phyloP scores from a whole-genome alignment of 2,797 vertebrate species.

The Sebastes steindachneri region DNA sequence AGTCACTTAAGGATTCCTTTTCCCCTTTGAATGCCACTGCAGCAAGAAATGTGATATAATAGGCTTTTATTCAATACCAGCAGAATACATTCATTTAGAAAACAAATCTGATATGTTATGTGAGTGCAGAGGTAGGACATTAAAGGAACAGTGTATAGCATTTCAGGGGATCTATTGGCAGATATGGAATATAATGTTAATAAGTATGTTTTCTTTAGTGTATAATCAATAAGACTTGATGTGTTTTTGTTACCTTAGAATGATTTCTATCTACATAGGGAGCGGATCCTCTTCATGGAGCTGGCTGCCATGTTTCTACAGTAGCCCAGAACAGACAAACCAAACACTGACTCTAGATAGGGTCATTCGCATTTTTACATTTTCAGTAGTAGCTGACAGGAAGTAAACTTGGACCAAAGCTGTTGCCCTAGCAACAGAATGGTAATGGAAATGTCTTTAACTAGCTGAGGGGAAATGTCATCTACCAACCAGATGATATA shows the following conservation, averaged over 20 bases:
- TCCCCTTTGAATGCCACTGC: background rate
- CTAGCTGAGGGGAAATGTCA: background rate
- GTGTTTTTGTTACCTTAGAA: background rate
- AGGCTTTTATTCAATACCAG: background rate
- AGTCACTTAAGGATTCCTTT: background rate
- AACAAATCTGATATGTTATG: background rate
- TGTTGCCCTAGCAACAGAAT: background rate
- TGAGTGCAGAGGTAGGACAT: background rate
- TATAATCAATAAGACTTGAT: background rate
- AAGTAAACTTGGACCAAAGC: no score
- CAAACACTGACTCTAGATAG: no score
- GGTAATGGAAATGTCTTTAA: no score
- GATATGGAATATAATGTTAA: background rate
- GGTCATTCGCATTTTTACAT: background rate
- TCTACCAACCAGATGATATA: background rate
- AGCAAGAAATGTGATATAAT: background rate
- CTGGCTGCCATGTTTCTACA: no score
- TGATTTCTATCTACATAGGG: background rate
- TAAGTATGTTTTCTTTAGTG: background rate
- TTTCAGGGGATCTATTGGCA: background rate
- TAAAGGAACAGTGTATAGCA: background rate
- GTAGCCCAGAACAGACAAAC: no score
- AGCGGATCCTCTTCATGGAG: background rate
- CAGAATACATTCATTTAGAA: background rate
- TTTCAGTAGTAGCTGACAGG: background rate